These are phyloP conservation scores for Onchidella celtica DNA, from an alignment of 2,888 invertebrate genomes.

Conservation along the genomic window DNA sequence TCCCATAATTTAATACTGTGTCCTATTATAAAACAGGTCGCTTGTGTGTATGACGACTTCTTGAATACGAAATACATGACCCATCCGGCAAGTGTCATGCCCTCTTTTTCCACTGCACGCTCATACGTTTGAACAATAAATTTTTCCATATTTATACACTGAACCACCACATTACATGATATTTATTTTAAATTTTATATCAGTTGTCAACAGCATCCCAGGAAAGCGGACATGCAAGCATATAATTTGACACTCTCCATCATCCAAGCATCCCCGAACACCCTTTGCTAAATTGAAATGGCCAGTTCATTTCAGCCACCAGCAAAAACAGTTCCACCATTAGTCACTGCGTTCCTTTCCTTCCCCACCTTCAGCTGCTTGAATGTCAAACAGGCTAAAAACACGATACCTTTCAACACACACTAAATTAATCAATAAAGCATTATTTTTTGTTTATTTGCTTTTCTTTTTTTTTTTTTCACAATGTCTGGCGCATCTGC, in stretches of 20 bases:
- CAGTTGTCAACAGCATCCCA: not conserved
- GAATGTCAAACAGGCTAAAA: conserved; percentile 17
- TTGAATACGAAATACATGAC: too few relatives aligned
- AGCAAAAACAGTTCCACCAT: not conserved
- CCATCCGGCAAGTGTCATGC: too few relatives aligned
- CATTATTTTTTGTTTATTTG: too few relatives aligned
- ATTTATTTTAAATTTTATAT: too few relatives aligned
- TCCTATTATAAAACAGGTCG: too few relatives aligned
- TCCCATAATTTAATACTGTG: too few relatives aligned
- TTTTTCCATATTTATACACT: too few relatives aligned
- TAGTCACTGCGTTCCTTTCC: conserved; percentile 9
- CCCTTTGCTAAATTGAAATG: not conserved
- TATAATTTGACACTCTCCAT: not conserved
- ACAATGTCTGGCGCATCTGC: conserved; percentile 25
- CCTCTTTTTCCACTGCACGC: too few relatives aligned
- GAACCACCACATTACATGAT: too few relatives aligned
- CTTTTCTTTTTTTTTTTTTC: not conserved
- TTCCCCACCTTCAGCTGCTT: not conserved
- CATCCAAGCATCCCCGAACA: not conserved
- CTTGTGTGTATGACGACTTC: too few relatives aligned
- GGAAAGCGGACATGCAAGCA: not conserved
- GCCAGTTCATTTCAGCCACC: conserved; percentile 6
- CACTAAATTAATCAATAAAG: conserved; percentile 16
- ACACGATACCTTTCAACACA: not conserved
- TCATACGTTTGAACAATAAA: too few relatives aligned